A percentile compares a stretch with the other conserved stretches of the same genome.
Conservation (phyloP, 2,797 vertebrate species). For the Amphiprion clarkii region DNA sequence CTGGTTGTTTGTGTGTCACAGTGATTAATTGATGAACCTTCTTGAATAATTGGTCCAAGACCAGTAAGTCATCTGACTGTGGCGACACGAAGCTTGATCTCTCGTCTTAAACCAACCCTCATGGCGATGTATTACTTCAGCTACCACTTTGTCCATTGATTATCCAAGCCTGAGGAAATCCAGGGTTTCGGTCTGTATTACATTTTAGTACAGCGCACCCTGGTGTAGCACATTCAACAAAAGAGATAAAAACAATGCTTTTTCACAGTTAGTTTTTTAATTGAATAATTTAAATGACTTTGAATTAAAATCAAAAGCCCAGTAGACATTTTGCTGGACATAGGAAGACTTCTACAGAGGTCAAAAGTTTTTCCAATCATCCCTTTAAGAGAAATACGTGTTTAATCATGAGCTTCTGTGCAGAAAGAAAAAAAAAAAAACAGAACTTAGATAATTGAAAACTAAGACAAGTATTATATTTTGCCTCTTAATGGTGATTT, state of each 20-base stretch:
- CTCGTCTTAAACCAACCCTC: slow-evolving; percentile 43
- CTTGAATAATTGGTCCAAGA: slow-evolving; percentile 72
- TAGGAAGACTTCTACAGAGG: slow-evolving; percentile 91
- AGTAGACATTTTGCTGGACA: slow-evolving; percentile 78
- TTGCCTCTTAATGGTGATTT: slow-evolving; percentile 61
- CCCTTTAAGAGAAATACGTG: slow-evolving; percentile 86
- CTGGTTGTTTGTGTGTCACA: slow-evolving; percentile 68
- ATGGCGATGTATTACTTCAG: slow-evolving; percentile 47
- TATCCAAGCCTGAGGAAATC: slow-evolving; percentile 17
- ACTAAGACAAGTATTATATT: slow-evolving; percentile 63
- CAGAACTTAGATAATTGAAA: slow-evolving; percentile 67
- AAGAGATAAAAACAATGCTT: slow-evolving; percentile 56
- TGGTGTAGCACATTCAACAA: slow-evolving; percentile 22
- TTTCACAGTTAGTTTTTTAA: slow-evolving; percentile 80
- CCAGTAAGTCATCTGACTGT: slow-evolving; percentile 65
- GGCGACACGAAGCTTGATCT: slow-evolving; percentile 56
- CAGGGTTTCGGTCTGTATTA: slow-evolving; percentile 10
- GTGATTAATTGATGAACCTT: slow-evolving; percentile 78
- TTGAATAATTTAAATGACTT: slow-evolving; percentile 87
- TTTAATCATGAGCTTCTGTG: slow-evolving; percentile 70
- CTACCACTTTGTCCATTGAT: slow-evolving; percentile 43
- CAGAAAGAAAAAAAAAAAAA: slow-evolving; percentile 71
- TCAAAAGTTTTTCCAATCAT: slow-evolving; percentile 83
- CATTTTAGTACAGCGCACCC: slow-evolving; percentile 13
- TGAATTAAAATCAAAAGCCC: slow-evolving; percentile 84